Evolutionary conservation across 2,113 vertebrate species (phyloP), one percentile per base, ranked within the genome.

Genomic region (Jaculus jaculus): DNA sequence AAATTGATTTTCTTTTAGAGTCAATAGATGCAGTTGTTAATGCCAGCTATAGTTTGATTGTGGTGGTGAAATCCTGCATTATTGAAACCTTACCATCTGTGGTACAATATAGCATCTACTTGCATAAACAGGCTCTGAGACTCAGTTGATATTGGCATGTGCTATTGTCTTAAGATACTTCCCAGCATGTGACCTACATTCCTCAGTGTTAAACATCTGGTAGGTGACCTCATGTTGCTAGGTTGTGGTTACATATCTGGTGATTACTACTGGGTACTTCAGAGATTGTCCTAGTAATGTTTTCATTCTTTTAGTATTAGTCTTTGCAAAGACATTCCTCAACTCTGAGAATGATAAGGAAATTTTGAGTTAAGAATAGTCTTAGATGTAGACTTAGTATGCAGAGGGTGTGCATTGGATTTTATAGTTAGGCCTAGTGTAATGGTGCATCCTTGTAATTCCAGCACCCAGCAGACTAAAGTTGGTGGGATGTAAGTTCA

Each of bases 101-200:
- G 51, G 3, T 87, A 20, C 79, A 73, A 73, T 80, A 90, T 93
- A 68, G 54, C 42, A 63, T 2, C 75, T 89, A 0, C 93, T 93
- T 92, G 69, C 47, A 24, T 89, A 65, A 84, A 89, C 39, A 84
- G 72, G 34, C 68, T 71, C 65, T 13, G 32, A 81, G 74, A 28
- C 77, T 81, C 61, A 78, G 15, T 94, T 71, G 54, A 58, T 34
- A 23, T 26, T 90, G 90, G 93, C 93, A 69, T 68, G 66, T 95
- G 78, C 51, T 94, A 2, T 93, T 94, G 81, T 80, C 54, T 96
- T 71, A 68, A 69, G 74, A 47, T 58, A 34, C 87, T 61, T 84
- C 51, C 8, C 47, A 66, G 77, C 7, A 28, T 47, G 63, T 91
- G 89, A 92, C 84, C 91, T 90, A 28, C 83, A 90, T 97, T 96